Base-by-base conservation (phyloP, 2,113 vertebrate genomes). In the Tinamus guttatus region DNA sequence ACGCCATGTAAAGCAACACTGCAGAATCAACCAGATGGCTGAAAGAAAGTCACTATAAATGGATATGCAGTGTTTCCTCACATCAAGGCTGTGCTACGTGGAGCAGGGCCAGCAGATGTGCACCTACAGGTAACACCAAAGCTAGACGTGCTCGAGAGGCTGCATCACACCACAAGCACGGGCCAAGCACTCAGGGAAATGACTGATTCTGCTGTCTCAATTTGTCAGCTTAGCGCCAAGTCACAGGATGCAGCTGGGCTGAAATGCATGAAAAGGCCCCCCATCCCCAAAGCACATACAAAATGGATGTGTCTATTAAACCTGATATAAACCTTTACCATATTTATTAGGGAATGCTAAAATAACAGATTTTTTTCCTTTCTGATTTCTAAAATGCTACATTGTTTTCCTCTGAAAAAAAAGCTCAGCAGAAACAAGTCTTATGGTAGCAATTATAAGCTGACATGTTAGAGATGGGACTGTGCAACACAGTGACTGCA, bases 391-490 rank as follows among this genome's bases (percentile, higher is more conserved):
- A 47, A 62, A 74, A 68, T 21, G n/a, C 32, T 67, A 5, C 24
- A 40, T 28, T 28, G 47, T 14, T 77, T 81, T 65, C 75, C 81
- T 89, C 77, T 22, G 38, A 45, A 45, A 81, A 67, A n/a, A 71
- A 81, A 92, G 25, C 30, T 67, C 27, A 77, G n/a, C 75, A 84
- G 40, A 81, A 76, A 15, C 17, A 32, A 70, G 60, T 38, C 62
- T 30, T 52, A 52, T 3, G 52, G 60, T 9, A 76, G 60, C 60
- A 73, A 43, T 5, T 83, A 68, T 56, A 77, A 71, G 73, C 24
- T 34, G 85, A 90, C 81, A 90, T 74, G 87, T 87, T 67, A 85
- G 90, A 82, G 82, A 78, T 41, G 94, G 85, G 78, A 68, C 34
- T 88, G 43, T 68, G 56, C 90, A 73, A 90, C 77, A 65, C n/a